phyloP scores from a whole-genome alignment of 1,140 invertebrate species.

The Brachionus manjavacas region DNA sequence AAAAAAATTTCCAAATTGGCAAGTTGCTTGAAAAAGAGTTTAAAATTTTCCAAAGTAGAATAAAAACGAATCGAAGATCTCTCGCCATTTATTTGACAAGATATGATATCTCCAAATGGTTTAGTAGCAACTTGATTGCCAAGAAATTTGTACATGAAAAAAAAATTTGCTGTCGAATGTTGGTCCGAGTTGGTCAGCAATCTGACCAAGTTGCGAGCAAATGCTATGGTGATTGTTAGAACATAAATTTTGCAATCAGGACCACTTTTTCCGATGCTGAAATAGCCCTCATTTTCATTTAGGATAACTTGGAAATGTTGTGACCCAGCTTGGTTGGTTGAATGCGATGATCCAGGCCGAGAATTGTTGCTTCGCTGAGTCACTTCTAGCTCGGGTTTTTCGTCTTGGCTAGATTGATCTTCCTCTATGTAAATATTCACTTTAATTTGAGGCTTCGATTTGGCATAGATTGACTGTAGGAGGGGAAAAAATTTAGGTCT shows the following conservation, averaged over 20 bases:
- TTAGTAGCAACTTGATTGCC: conserved; percentile 59
- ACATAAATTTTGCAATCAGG: conserved; percentile 53
- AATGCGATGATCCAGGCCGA: not conserved
- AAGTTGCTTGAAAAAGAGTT: conserved; percentile 54
- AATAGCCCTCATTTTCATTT: conserved; percentile 56
- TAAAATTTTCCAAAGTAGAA: conserved; percentile 53
- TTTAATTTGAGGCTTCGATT: conserved; percentile 56
- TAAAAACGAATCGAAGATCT: conserved; percentile 55
- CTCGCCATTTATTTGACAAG: conserved; percentile 57
- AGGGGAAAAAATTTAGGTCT: conserved; percentile 57
- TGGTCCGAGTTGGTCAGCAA: conserved; percentile 45
- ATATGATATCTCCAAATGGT: conserved; percentile 56
- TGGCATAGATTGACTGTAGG: conserved; percentile 58
- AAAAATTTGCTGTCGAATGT: conserved; percentile 43
- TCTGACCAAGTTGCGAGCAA: conserved; percentile 56
- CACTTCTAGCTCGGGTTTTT: conserved; percentile 44
- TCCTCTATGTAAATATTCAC: conserved; percentile 57
- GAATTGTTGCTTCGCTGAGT: not conserved
- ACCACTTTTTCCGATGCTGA: conserved; percentile 55
- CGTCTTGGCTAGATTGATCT: conserved; percentile 45
- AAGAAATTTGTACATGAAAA: conserved; percentile 59
- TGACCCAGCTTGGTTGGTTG: conserved; percentile 35
- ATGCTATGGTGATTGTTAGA: conserved; percentile 57
- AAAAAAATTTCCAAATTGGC: conserved; percentile 51
- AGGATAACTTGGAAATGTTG: conserved; percentile 52